Evolutionary conservation across 2,888 invertebrate species (phyloP).

Genomic region (Hybos culiciformis): DNA sequence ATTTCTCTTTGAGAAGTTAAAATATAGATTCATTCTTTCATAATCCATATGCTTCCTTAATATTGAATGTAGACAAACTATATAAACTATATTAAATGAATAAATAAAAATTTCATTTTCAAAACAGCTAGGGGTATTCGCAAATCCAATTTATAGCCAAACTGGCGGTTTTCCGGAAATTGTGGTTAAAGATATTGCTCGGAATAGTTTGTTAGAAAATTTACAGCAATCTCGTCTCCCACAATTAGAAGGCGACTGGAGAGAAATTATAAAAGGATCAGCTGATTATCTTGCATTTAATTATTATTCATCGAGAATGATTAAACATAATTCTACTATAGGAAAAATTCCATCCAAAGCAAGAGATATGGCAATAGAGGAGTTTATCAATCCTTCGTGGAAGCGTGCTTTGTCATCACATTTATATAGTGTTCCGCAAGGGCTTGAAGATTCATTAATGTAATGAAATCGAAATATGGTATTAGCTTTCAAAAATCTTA

Average conservation of each 20-base stretch:
- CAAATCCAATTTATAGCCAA: conserved; percentile 25
- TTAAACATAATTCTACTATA: conserved; percentile 15
- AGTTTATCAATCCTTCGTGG: conserved; percentile 20
- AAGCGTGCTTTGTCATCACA: conserved; percentile 21
- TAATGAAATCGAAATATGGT: neutral
- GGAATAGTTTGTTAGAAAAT: conserved; percentile 25
- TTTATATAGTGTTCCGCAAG: conserved; percentile 25
- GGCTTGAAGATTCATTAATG: conserved; percentile 16
- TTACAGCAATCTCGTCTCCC: conserved; percentile 23
- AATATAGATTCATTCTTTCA: no score
- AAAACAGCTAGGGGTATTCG: conserved; percentile 29
- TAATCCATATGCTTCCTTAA: no score
- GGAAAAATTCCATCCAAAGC: conserved; percentile 38
- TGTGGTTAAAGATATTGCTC: conserved; percentile 23
- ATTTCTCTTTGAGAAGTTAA: no score
- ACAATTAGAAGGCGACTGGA: conserved; percentile 16
- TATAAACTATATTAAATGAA: no score
- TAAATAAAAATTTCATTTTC: no score
- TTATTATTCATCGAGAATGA: conserved; percentile 23
- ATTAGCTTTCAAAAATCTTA: neutral
- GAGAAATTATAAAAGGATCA: conserved; percentile 17
- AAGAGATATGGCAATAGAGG: conserved; percentile 34
- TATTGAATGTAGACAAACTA: no score
- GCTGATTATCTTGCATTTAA: conserved; percentile 26
- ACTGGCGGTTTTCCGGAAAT: conserved; percentile 26